These are phyloP conservation scores for Rhombomys opimus DNA, from an alignment of 2,113 vertebrate genomes.

Conservation along the genomic window DNA sequence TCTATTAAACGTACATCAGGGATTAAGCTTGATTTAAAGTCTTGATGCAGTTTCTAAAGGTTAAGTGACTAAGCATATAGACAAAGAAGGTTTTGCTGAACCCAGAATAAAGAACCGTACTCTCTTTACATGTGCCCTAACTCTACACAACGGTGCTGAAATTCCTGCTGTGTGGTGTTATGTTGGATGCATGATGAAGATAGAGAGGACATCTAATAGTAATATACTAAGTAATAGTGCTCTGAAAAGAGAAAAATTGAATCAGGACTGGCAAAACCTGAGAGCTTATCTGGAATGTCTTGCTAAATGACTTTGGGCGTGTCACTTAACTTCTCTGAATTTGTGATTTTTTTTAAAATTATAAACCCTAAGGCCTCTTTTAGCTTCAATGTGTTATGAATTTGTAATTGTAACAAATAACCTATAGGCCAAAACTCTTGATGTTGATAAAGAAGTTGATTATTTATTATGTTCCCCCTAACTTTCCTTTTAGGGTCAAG, in stretches of 20 bases:
- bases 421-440: neutral
- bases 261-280: neutral
- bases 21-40: constrained; percentile 38
- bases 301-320: neutral
- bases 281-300: constrained; percentile 52
- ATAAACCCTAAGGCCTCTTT: constrained; percentile 21
- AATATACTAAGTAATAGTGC: neutral
- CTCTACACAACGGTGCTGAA: neutral
- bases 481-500: neutral
- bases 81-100: constrained; percentile 8
- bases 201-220: neutral
- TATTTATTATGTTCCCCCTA: neutral
- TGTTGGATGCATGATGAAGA: neutral
- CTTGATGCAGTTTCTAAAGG: constrained; percentile 27
- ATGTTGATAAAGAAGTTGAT: constrained; percentile 40
- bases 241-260: neutral
- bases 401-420: constrained; percentile 4
- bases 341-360: constrained; percentile 7
- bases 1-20: constrained; percentile 34
- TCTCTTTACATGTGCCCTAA: neutral
- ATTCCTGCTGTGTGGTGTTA: neutral
- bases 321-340: constrained; percentile 29
- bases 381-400: constrained; percentile 49
- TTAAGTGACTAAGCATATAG: constrained; percentile 37
- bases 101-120: neutral